A percentile compares a stretch with the other conserved stretches of the same genome.
Conservation (phyloP, 1,140 invertebrate species). For the Heliothis virescens region DNA sequence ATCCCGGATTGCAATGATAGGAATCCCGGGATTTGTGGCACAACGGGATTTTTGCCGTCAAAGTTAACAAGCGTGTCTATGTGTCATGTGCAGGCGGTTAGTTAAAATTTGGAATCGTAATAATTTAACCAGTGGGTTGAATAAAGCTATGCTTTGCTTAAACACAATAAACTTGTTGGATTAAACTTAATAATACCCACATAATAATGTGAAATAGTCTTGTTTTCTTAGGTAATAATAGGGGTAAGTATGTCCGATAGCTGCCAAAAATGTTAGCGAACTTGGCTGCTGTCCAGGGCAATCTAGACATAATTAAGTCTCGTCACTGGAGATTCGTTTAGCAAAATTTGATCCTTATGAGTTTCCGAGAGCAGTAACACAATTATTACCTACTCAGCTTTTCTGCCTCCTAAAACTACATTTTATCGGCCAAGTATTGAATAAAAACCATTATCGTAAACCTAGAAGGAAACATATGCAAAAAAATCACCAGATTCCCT, state of each 20-base stretch:
- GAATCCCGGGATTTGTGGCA: not conserved
- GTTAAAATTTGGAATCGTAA: not conserved
- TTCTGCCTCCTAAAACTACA: not conserved
- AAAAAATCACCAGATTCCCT: constrained; percentile 19
- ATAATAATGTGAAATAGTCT: too few species aligned
- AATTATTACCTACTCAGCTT: not conserved
- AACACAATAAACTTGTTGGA: not conserved
- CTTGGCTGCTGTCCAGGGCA: not conserved
- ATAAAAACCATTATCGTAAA: constrained; percentile 18
- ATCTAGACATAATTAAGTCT: not conserved
- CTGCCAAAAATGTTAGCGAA: too few species aligned
- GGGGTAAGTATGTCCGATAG: too few species aligned
- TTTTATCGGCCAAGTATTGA: not conserved
- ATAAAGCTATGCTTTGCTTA: not conserved
- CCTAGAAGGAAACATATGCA: constrained; percentile 16
- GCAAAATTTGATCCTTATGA: too few species aligned
- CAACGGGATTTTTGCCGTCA: constrained; percentile 16
- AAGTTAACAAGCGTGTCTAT: constrained; percentile 8
- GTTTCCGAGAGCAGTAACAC: too few species aligned
- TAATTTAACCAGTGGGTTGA: not conserved
- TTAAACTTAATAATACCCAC: too few species aligned
- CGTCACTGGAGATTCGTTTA: too few species aligned
- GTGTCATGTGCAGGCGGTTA: not conserved
- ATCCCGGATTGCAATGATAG: constrained; percentile 20
- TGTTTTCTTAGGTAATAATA: too few species aligned